Percentiles rank a stretch among this genome's conserved stretches.
Conservation (phyloP, 2,113 vertebrate species). For the Thinocorus orbignyianus region DNA sequence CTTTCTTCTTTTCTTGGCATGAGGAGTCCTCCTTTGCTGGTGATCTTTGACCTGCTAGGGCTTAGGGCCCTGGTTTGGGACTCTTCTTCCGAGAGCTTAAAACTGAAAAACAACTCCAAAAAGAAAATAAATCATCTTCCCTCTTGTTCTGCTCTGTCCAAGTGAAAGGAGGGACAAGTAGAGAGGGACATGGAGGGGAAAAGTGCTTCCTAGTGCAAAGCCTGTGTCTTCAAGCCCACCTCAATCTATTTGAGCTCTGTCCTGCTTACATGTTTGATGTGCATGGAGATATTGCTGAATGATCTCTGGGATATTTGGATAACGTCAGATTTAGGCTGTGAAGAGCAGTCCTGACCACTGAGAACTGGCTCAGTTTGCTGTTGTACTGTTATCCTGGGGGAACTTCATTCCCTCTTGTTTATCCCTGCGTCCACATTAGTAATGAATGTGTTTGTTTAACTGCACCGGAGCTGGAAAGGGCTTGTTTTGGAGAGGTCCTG, state of each 20-base stretch:
- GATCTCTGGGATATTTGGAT: not conserved
- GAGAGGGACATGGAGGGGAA: not conserved
- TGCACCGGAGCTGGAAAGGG: not conserved
- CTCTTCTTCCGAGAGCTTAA: not conserved
- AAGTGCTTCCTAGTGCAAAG: fast-evolving
- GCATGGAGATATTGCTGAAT: not conserved
- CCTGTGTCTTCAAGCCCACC: not conserved
- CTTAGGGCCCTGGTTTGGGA: not conserved
- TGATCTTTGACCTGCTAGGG: not conserved
- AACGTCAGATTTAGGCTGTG: not conserved
- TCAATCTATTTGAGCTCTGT: not conserved
- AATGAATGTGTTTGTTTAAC: not conserved
- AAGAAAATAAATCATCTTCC: not conserved
- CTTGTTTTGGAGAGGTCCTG: not conserved
- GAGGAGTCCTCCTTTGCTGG: not conserved
- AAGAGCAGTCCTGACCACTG: not conserved
- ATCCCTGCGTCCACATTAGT: not conserved
- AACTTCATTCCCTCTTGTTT: not conserved
- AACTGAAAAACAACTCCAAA: not conserved
- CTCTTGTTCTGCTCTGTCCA: not conserved
- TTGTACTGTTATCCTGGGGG: not conserved
- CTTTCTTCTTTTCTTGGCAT: not conserved
- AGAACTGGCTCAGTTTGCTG: not conserved
- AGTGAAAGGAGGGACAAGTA: not conserved
- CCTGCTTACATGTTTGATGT: not conserved